A percentile compares a stretch with the other conserved stretches of the same genome.
These are phyloP conservation scores for Apodemia mormo DNA, from an alignment of 2,888 invertebrate genomes.

Conservation along the genomic window DNA sequence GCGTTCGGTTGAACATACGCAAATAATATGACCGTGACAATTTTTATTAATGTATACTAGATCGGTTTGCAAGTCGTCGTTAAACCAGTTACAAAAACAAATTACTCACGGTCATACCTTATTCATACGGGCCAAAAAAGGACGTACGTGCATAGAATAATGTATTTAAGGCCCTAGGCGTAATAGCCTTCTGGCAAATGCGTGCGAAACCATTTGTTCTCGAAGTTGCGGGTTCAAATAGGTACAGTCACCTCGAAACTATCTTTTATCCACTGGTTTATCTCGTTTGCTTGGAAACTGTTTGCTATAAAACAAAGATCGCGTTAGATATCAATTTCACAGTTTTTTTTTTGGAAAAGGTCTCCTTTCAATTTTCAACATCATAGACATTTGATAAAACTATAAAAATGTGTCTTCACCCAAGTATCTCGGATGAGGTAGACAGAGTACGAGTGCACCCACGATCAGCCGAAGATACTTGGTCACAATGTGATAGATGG, in stretches of 20 bases:
- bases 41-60: neutral
- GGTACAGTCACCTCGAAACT: constrained; percentile 1
- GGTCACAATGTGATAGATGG: too few species aligned
- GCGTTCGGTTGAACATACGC: too few species aligned
- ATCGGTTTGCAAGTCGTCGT: neutral
- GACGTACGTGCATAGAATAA: neutral
- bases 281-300: constrained; percentile 37
- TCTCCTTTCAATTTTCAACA: too few species aligned
- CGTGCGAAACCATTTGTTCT: constrained; percentile 3
- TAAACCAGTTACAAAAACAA: neutral
- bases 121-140: constrained; percentile 19
- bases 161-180: neutral
- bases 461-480: too few species aligned
- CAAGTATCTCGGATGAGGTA: too few species aligned
- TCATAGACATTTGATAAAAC: too few species aligned
- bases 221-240: constrained; percentile 4
- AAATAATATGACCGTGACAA: neutral
- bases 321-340: too few species aligned
- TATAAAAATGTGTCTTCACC: too few species aligned
- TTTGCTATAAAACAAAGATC: too few species aligned
- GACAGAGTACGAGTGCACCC: too few species aligned
- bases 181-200: neutral
- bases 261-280: neutral
- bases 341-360: too few species aligned
- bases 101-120: constrained; percentile 17